Conservation (phyloP, 2,113 vertebrate species). For the Albula goreensis region DNA sequence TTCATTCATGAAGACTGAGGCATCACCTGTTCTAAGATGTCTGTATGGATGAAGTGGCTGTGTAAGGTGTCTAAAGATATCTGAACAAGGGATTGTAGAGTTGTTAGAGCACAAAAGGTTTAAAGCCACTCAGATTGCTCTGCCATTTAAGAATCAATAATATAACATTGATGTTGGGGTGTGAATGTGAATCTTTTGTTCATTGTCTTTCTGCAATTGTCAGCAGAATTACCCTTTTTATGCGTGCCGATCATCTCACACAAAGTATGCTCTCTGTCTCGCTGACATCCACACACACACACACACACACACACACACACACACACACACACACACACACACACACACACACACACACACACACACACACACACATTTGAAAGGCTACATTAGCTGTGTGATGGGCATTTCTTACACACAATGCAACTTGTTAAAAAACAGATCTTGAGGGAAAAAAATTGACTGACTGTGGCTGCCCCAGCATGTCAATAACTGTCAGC, state of each 20-base stretch:
- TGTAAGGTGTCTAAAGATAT: slow-evolving; percentile 29
- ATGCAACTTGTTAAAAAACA: slow-evolving; percentile 28
- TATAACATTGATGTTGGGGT: slow-evolving; percentile 46
- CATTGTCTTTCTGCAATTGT: slow-evolving; percentile 61
- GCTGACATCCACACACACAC: slow-evolving; percentile 11
- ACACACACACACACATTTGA: slow-evolving; percentile 17
- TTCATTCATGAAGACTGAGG: neutral
- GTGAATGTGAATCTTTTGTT: slow-evolving; percentile 44
- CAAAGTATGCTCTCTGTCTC: slow-evolving; percentile 33
- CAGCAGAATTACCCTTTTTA: slow-evolving; percentile 61
- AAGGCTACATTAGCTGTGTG: slow-evolving; percentile 25
- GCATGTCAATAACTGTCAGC: slow-evolving; percentile 41
- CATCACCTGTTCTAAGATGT: neutral
- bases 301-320: neutral
- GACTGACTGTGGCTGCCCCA: slow-evolving; percentile 32
- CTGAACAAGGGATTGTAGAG: slow-evolving; percentile 48
- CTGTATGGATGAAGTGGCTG: neutral
- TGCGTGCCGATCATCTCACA: slow-evolving; percentile 57
- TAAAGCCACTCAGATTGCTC: slow-evolving; percentile 56
- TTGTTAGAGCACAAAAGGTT: slow-evolving; percentile 56
- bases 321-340: slow-evolving; percentile 4
- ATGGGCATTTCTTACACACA: slow-evolving; percentile 2
- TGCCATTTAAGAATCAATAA: slow-evolving; percentile 73
- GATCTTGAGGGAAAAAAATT: slow-evolving; percentile 25
- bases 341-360: neutral